Percentiles rank a stretch among this genome's conserved stretches.
These are phyloP conservation scores for Brachyistius frenatus DNA, from an alignment of 2,113 vertebrate genomes.

Conservation along the genomic window DNA sequence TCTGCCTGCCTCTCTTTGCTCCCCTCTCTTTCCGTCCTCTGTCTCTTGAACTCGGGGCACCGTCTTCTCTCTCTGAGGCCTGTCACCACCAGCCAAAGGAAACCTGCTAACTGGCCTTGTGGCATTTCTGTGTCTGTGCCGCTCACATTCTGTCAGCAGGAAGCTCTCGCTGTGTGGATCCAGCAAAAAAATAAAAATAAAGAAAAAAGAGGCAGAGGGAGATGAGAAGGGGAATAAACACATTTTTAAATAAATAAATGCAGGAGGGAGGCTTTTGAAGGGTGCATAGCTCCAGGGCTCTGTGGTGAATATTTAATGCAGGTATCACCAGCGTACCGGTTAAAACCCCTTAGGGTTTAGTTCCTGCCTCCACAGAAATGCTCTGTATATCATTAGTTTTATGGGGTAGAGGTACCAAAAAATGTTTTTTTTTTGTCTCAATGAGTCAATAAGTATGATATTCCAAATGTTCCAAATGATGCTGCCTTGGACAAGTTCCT, in stretches of 20 bases:
- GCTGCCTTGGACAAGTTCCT: background rate
- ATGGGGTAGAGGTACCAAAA: background rate
- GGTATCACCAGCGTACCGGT: slow-evolving; percentile 61
- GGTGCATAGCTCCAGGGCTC: slow-evolving; percentile 65
- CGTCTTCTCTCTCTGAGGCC: slow-evolving; percentile 9
- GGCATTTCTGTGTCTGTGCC: slow-evolving; percentile 57
- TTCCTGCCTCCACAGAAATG: slow-evolving; percentile 46
- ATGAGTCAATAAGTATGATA: slow-evolving; percentile 33
- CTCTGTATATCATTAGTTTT: slow-evolving; percentile 47
- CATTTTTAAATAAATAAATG: slow-evolving; percentile 80
- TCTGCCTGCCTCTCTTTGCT: background rate
- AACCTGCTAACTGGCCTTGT: slow-evolving; percentile 63
- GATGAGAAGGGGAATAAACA: slow-evolving; percentile 79
- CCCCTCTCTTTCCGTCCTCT: slow-evolving; percentile 2
- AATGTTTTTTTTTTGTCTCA: slow-evolving; percentile 33
- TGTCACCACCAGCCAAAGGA: slow-evolving; percentile 43
- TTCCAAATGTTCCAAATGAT: slow-evolving; percentile 9
- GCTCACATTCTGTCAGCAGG: slow-evolving; percentile 65
- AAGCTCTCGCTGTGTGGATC: slow-evolving; percentile 60
- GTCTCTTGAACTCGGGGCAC: background rate
- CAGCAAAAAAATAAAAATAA: slow-evolving; percentile 25
- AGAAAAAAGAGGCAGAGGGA: slow-evolving; percentile 43
- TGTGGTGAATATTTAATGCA: slow-evolving; percentile 78
- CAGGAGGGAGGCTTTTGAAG: slow-evolving; percentile 76
- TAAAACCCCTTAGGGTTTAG: slow-evolving; percentile 44